Conservation (phyloP, 2,113 vertebrate genomes). For the Hucho hucho region DNA sequence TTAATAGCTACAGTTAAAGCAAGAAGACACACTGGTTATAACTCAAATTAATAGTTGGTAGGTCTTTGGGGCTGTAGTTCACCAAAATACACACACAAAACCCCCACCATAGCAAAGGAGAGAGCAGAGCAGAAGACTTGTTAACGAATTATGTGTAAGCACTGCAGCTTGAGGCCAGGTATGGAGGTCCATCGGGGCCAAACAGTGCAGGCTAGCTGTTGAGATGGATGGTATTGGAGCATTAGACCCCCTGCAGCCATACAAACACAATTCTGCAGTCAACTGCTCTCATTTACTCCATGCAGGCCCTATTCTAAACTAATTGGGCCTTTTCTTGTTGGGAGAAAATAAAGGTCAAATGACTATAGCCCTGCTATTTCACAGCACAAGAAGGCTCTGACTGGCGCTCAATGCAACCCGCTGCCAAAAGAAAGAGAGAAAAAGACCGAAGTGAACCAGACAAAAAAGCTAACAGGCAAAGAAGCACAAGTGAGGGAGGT, state of each 20-base stretch:
- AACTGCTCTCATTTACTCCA: constrained; percentile 68
- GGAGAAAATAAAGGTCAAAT: constrained; percentile 67
- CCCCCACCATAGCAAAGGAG: constrained; percentile 57
- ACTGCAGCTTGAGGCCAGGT: constrained; percentile 68
- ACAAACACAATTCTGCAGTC: constrained; percentile 60
- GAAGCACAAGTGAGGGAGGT: constrained; percentile 8
- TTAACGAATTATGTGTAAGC: constrained; percentile 75
- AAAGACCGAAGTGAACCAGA: background rate
- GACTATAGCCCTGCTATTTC: constrained; percentile 37
- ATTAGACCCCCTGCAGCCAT: constrained; percentile 68
- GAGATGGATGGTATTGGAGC: constrained; percentile 69
- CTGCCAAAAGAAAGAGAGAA: background rate
- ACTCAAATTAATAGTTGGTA: constrained; percentile 55
- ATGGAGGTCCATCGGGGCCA: constrained; percentile 68
- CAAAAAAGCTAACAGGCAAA: constrained; percentile 24
- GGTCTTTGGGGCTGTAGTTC: constrained; percentile 50
- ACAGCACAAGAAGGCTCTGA: constrained; percentile 14
- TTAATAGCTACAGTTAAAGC: constrained; percentile 23
- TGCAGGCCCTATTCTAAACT: constrained; percentile 68
- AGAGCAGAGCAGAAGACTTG: constrained; percentile 54
- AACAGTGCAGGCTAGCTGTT: constrained; percentile 62
- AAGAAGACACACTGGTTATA: constrained; percentile 38
- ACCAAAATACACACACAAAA: constrained; percentile 24
- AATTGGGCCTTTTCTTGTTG: constrained; percentile 51
- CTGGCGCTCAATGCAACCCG: background rate